These are phyloP conservation scores for Phyllostomus discolor DNA, from an alignment of 2,113 vertebrate genomes.

Conservation along the genomic window DNA sequence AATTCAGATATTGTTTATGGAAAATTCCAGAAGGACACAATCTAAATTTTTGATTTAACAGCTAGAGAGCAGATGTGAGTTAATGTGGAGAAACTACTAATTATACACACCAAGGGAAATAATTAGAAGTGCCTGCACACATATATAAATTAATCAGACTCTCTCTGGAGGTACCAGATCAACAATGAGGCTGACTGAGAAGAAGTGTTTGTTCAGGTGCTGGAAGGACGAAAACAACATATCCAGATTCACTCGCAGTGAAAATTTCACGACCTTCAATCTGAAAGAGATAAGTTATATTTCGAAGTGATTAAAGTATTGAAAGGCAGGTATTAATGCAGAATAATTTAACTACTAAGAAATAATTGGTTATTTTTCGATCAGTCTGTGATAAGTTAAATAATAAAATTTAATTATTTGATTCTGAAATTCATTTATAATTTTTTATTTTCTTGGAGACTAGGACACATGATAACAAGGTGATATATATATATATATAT, in stretches of 20 bases:
- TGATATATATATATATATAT: background rate
- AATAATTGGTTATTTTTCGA: background rate
- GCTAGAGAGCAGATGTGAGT: background rate
- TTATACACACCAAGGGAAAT: background rate
- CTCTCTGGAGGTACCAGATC: background rate
- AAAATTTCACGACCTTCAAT: background rate
- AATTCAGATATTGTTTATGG: background rate
- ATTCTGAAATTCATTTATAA: background rate
- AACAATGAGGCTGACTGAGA: background rate
- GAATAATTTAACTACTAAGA: background rate
- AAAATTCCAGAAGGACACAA: background rate
- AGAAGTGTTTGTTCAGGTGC: background rate
- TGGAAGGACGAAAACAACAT: background rate
- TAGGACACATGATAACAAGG: background rate
- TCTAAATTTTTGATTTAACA: background rate
- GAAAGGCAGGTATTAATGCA: background rate
- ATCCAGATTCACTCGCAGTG: background rate
- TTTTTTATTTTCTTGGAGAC: background rate
- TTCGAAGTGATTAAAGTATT: background rate
- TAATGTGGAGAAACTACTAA: background rate
- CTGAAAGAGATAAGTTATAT: background rate
- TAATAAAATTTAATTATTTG: background rate
- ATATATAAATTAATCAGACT: background rate
- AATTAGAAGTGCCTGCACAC: background rate
- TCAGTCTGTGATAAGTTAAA: background rate